phyloP scores from a whole-genome alignment of 1,140 invertebrate species.

The Radopholus similis region DNA sequence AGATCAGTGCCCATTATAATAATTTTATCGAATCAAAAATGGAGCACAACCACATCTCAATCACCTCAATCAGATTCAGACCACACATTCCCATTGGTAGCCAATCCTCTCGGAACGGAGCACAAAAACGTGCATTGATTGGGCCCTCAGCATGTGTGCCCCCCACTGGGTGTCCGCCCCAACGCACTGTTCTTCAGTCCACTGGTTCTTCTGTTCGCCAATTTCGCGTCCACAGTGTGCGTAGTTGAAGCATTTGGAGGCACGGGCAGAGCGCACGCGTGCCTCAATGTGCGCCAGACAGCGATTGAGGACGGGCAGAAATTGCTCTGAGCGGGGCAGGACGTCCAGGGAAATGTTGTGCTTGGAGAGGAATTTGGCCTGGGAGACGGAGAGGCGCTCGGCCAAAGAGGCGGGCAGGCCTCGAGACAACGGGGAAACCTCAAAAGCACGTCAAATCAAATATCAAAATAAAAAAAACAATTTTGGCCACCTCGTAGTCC shows the following conservation, averaged over 20 bases:
- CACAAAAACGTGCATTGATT: too few relatives aligned
- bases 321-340: background rate
- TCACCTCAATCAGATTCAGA: too few relatives aligned
- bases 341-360: background rate
- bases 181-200: constrained; percentile 1
- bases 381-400: background rate
- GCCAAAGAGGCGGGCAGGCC: background rate
- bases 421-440: background rate
- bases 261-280: background rate
- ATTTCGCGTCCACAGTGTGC: constrained; percentile 4
- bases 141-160: too few relatives aligned
- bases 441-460: too few relatives aligned
- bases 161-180: constrained; percentile 1
- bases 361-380: background rate
- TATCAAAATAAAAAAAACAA: too few relatives aligned
- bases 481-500: background rate
- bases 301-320: background rate
- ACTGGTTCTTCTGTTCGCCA: background rate
- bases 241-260: constrained; percentile 18
- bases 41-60: too few relatives aligned
- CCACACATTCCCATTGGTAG: too few relatives aligned
- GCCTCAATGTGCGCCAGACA: constrained; percentile 8
- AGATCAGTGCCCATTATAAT: too few relatives aligned
- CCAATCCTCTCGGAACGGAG: too few relatives aligned
- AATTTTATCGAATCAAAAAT: too few relatives aligned